Conservation (phyloP, 2,797 vertebrate species). For the Pantherophis alleghaniensis region DNA sequence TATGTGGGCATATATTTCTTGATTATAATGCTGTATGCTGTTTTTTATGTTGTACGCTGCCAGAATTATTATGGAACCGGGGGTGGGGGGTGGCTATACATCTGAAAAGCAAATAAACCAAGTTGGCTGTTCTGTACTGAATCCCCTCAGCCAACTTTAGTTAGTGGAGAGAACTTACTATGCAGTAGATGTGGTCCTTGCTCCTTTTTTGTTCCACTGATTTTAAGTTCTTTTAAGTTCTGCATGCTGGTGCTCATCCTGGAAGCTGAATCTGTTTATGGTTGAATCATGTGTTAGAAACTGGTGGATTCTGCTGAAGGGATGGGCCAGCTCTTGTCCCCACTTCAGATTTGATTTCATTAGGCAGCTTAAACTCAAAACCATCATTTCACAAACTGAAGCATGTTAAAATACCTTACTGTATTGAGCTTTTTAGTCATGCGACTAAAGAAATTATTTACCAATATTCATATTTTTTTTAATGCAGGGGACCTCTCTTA, state of each 20-base stretch:
- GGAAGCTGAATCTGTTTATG: background rate
- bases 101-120: background rate
- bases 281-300: background rate
- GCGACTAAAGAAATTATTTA: slow-evolving; percentile 1
- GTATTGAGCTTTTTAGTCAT: background rate
- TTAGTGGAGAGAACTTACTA: background rate
- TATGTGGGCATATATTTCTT: background rate
- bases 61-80: background rate
- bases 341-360: background rate
- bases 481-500: slow-evolving; percentile 60
- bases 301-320: background rate
- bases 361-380: background rate
- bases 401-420: background rate
- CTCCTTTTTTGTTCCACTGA: background rate
- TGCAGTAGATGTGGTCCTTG: background rate
- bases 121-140: background rate
- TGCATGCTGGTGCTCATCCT: background rate
- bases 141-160: background rate
- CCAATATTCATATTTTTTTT: slow-evolving; percentile 31
- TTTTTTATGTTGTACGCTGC: background rate
- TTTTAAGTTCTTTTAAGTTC: background rate
- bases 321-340: background rate
- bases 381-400: background rate
- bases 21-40: background rate
- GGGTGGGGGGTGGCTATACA: background rate